Conservation (phyloP, 2,888 invertebrate genomes). For the Prenolepis imparis region DNA sequence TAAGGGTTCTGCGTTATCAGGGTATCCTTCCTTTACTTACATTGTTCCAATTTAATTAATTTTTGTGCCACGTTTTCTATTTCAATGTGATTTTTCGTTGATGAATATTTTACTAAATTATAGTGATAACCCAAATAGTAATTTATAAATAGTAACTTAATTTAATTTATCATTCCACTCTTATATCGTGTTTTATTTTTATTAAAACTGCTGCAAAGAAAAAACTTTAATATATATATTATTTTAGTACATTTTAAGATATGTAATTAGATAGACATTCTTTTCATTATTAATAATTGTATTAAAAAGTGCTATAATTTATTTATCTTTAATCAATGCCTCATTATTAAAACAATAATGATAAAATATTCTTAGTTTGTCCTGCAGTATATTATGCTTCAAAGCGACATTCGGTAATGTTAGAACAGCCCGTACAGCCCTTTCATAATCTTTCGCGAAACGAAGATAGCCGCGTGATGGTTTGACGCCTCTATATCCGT, state of each 20-base stretch:
- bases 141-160: too few relatives aligned
- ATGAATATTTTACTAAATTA: constrained; percentile 19
- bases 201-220: not conserved
- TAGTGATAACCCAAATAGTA: not conserved
- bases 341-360: not conserved
- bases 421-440: not conserved
- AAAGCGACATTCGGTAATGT: constrained; percentile 10
- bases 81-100: not conserved
- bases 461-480: constrained; percentile 10
- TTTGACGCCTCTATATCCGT: constrained; percentile 41
- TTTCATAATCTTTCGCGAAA: not conserved
- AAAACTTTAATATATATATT: not conserved
- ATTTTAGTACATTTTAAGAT: not conserved
- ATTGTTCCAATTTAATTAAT: not conserved
- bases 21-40: constrained; percentile 28
- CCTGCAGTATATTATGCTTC: not conserved
- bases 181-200: not conserved
- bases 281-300: not conserved
- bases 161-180: not conserved
- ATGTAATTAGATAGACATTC: not conserved
- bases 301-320: not conserved
- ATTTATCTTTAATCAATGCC: not conserved
- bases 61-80: not conserved
- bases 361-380: constrained; percentile 8
- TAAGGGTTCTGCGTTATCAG: constrained; percentile 39